Percentiles rank a stretch among this genome's conserved stretches.
Evolutionary conservation across 2,797 vertebrate genomes (phyloP).

Genomic region (Leptodactylus fallax): DNA sequence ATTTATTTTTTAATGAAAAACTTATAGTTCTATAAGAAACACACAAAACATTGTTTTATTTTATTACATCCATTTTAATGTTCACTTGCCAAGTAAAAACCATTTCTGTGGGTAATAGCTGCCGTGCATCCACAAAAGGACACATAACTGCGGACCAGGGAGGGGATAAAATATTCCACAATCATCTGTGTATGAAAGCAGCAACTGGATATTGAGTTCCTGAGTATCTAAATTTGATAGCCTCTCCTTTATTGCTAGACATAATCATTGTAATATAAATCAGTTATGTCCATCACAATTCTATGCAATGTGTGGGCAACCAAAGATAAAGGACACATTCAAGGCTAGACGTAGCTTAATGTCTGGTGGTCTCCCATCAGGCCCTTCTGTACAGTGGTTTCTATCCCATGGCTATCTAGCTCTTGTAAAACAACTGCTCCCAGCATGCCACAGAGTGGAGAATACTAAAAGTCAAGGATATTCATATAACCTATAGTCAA

Average conservation of each 20-base stretch:
- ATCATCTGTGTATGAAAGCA: constrained; percentile 36
- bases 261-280: background rate
- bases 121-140: constrained; percentile 18
- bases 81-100: constrained; percentile 52
- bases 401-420: background rate
- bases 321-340: background rate
- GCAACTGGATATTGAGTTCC: constrained; percentile 46
- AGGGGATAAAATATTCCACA: constrained; percentile 18
- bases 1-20: background rate
- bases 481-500: background rate
- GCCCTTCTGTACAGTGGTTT: background rate
- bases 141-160: constrained; percentile 1
- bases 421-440: background rate
- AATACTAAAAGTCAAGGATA: no score
- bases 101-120: constrained; percentile 35
- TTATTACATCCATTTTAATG: constrained; percentile 48
- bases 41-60: background rate
- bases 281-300: constrained; percentile 6
- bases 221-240: constrained; percentile 41
- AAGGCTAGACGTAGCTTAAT: background rate
- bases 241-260: constrained; percentile 45
- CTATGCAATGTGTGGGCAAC: background rate
- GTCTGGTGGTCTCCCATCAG: background rate
- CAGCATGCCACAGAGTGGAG: no score
- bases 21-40: background rate